Percentiles rank a stretch among this genome's conserved stretches.
Evolutionary conservation across 2,113 vertebrate genomes (phyloP).

Genomic region (Corythaixoides concolor): DNA sequence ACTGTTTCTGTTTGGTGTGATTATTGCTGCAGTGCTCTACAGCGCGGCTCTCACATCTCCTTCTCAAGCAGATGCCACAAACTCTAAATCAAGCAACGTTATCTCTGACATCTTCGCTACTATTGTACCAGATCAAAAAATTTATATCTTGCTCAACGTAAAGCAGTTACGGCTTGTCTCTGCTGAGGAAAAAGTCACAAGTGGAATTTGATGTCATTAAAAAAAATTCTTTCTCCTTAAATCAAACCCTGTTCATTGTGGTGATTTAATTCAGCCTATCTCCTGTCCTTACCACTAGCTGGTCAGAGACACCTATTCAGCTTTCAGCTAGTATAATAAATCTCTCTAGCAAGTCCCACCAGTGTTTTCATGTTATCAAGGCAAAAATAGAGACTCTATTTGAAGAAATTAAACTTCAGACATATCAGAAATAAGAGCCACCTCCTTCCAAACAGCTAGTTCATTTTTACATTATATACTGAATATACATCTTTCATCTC

Average conservation of each 20-base stretch:
- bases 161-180: neutral
- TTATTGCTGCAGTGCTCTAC: neutral
- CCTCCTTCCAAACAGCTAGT: neutral
- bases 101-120: neutral
- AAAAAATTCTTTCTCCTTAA: neutral
- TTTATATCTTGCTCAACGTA: neutral
- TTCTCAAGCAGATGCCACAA: neutral
- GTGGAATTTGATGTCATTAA: conserved; percentile 13
- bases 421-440: neutral
- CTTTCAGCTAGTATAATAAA: conserved; percentile 28
- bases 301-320: conserved; percentile 34
- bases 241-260: neutral
- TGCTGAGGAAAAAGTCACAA: conserved; percentile 9
- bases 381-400: conserved; percentile 16
- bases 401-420: conserved; percentile 26
- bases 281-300: conserved; percentile 9
- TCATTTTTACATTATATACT: neutral
- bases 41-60: neutral
- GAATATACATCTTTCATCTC: neutral
- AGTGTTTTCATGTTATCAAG: neutral
- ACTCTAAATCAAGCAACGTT: neutral
- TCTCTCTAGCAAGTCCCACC: neutral
- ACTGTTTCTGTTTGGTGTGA: neutral
- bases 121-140: neutral
- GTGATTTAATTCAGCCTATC: conserved; percentile 15